Evolutionary conservation across 2,797 vertebrate species (phyloP).

Genomic region (Gobionotothen gibberifrons): DNA sequence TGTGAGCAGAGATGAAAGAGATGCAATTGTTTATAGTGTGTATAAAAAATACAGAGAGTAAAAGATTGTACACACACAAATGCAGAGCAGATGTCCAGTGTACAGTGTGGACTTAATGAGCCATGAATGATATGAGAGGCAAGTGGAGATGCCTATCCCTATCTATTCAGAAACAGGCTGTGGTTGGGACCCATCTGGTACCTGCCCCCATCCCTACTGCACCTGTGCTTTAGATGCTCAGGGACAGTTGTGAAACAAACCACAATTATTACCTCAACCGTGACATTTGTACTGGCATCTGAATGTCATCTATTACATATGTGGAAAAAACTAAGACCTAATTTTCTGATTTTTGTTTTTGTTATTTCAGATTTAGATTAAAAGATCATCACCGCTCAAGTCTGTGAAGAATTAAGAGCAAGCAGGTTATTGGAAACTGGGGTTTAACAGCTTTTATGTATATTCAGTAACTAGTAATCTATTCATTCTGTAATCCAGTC

Average conservation of each 20-base stretch:
- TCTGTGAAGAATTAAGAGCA: neutral
- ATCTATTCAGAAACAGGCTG: conserved; percentile 53
- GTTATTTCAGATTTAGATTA: neutral
- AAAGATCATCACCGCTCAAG: neutral
- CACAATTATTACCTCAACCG: conserved; percentile 47
- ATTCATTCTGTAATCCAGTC: too few species aligned
- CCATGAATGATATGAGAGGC: conserved; percentile 77
- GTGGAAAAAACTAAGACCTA: conserved; percentile 4
- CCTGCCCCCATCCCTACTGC: conserved; percentile 60
- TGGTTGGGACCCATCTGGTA: conserved; percentile 76
- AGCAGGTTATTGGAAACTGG: neutral
- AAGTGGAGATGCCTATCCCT: conserved; percentile 65
- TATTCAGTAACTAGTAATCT: neutral
- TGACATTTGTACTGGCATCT: conserved; percentile 47
- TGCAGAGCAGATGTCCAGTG: conserved; percentile 72
- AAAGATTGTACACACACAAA: conserved; percentile 41
- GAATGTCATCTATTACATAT: conserved; percentile 33
- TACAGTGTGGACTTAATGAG: conserved; percentile 78
- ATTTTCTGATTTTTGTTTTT: neutral
- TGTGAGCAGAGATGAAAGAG: neutral
- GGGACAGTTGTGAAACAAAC: conserved; percentile 60
- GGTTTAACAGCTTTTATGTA: neutral
- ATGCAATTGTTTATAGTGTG: neutral
- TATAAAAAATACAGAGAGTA: conserved; percentile 21
- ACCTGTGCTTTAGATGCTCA: conserved; percentile 70